Conservation (phyloP, 2,113 vertebrate species). For the Microcebus ravelobensis region DNA sequence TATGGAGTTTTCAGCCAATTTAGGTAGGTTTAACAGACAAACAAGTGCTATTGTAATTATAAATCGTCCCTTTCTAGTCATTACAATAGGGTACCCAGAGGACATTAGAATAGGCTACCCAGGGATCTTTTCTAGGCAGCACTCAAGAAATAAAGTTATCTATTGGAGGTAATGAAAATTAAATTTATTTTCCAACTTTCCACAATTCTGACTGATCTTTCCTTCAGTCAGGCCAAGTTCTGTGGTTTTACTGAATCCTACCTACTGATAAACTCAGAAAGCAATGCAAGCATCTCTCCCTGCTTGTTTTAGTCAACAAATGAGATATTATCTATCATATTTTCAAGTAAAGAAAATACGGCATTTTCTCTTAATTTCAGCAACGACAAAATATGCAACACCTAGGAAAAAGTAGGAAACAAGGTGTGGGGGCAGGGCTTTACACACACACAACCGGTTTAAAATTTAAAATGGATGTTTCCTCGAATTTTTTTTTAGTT, state of each 20-base stretch:
- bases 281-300: not conserved
- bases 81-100: not conserved
- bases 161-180: not conserved
- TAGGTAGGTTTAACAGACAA: slow-evolving; percentile 36
- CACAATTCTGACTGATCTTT: not conserved
- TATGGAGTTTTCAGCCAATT: slow-evolving; percentile 50
- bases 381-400: not conserved
- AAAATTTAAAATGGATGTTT: not conserved
- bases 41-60: slow-evolving; percentile 47
- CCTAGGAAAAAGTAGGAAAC: not conserved
- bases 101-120: not conserved
- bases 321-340: too few relatives aligned
- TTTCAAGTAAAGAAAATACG: too few relatives aligned
- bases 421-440: not conserved
- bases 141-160: not conserved
- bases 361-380: not conserved
- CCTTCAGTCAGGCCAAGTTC: not conserved
- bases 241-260: not conserved
- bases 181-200: not conserved
- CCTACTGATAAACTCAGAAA: not conserved
- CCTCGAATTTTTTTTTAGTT: not conserved
- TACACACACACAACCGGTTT: not conserved
- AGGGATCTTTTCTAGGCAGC: not conserved
- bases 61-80: slow-evolving; percentile 7
- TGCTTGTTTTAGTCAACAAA: not conserved